phyloP scores from a whole-genome alignment of 2,888 invertebrate genomes.

The Caenorhabditis becei region DNA sequence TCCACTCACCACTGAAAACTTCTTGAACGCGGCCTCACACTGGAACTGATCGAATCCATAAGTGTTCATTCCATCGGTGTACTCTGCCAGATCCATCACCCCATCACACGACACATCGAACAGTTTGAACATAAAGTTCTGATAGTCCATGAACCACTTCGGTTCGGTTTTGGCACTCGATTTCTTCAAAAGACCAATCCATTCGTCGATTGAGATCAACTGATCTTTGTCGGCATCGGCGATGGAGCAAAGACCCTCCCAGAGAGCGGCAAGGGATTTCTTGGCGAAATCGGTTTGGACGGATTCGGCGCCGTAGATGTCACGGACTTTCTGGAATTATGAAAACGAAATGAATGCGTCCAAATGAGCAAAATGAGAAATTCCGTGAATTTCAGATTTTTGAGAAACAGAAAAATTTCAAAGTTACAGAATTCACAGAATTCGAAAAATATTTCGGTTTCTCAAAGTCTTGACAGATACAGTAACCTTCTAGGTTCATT shows the following conservation, averaged over 20 bases:
- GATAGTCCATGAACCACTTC: constrained; percentile 80
- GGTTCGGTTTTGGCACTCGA: constrained; percentile 71
- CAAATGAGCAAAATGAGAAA: too few relatives aligned
- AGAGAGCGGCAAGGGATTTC: constrained; percentile 76
- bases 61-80: constrained; percentile 80
- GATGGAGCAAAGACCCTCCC: constrained; percentile 79
- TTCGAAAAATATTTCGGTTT: too few relatives aligned
- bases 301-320: constrained; percentile 81
- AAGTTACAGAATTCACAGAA: too few relatives aligned
- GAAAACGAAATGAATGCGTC: too few relatives aligned
- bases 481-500: too few relatives aligned
- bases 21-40: constrained; percentile 75
- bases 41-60: constrained; percentile 73
- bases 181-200: constrained; percentile 75
- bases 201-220: constrained; percentile 77
- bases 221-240: constrained; percentile 77
- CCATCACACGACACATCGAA: constrained; percentile 81
- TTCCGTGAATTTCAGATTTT: not conserved
- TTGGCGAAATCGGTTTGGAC: constrained; percentile 77
- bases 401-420: too few relatives aligned
- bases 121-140: constrained; percentile 81
- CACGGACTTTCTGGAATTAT: constrained; percentile 77
- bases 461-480: too few relatives aligned
- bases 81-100: constrained; percentile 79
- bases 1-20: constrained; percentile 72